Conservation (phyloP, 2,797 vertebrate genomes). For the Sebastes oblongus region DNA sequence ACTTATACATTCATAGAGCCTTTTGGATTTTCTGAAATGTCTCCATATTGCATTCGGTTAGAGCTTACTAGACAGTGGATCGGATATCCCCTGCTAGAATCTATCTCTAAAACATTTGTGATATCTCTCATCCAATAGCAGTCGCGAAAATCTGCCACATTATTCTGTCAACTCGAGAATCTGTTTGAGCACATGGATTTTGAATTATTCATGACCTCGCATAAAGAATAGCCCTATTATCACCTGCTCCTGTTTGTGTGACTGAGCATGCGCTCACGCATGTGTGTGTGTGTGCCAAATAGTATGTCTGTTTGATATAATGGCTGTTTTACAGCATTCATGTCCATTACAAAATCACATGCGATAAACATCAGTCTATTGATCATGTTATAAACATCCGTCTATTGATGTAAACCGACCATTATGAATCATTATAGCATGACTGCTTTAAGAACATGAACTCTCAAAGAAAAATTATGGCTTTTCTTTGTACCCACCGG, state of each 20-base stretch:
- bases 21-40: constrained; percentile 20
- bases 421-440: constrained; percentile 41
- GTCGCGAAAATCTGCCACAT: constrained; percentile 65
- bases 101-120: constrained; percentile 56
- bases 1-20: constrained; percentile 11
- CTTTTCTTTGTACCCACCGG: background rate
- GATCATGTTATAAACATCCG: constrained; percentile 45
- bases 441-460: constrained; percentile 41
- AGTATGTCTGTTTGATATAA: constrained; percentile 56
- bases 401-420: constrained; percentile 44
- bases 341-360: constrained; percentile 43
- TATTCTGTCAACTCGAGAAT: constrained; percentile 76
- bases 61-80: constrained; percentile 20
- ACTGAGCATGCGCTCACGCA: constrained; percentile 15
- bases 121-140: constrained; percentile 67
- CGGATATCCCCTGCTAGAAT: constrained; percentile 37
- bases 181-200: constrained; percentile 70
- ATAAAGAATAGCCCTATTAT: constrained; percentile 78
- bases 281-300: background rate
- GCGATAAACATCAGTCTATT: constrained; percentile 56
- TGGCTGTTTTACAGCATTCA: constrained; percentile 47
- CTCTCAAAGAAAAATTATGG: constrained; percentile 2
- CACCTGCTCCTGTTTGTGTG: constrained; percentile 70
- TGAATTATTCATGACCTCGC: constrained; percentile 79
- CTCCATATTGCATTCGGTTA: constrained; percentile 6